Evolutionary conservation across 2,113 vertebrate genomes (phyloP), one percentile per base, ranked within the genome.

Genomic region (Peucedramus taeniatus): DNA sequence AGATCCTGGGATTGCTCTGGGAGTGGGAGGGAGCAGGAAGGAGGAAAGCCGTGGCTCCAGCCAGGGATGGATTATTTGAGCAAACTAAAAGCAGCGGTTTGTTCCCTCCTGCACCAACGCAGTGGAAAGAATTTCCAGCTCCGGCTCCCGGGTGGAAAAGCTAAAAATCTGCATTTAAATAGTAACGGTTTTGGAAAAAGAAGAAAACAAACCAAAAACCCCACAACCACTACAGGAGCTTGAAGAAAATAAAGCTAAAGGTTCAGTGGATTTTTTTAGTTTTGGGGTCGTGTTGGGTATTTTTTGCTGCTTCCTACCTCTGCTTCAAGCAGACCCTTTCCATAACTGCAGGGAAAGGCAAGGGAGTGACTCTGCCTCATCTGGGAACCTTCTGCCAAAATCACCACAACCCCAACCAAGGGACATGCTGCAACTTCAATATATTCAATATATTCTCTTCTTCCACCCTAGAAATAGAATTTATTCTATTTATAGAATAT

Each of bases 121-220:
- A 95, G 89, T 93, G 96, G 93, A 97, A 97, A 96, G 90, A 97
- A 94, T 97, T 97, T 96, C 89, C 93, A 83, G 51, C 93, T 89
- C 83, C 11, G 0, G 81, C 92, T 89, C 89, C 84, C 0, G 33
- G 40, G 85, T 94, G 91, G 94, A 97, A 95, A 95, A 95, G 94
- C 91, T 96, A 89, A 96, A 97, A 96, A 97, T 93, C 68, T 51
- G 66, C 72, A 7, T 95, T 96, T 87, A 94, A 97, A 97, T 95
- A 96, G 90, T 70, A 90, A 96, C 87, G 30, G 87, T 85, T 93
- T 66, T 61, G 70, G 91, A 82, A 93, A 94, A 94, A 79, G 22
- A 8, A 27, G n/a, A 74, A 76, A 66, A 75, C 71, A 78, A 60
- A 31, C 27, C 72, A 11, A 56, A 45, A 89, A 15, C 31, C 30